These are phyloP conservation scores for Corythoichthys haematopterus DNA, from an alignment of 2,113 vertebrate genomes.

Conservation along the genomic window DNA sequence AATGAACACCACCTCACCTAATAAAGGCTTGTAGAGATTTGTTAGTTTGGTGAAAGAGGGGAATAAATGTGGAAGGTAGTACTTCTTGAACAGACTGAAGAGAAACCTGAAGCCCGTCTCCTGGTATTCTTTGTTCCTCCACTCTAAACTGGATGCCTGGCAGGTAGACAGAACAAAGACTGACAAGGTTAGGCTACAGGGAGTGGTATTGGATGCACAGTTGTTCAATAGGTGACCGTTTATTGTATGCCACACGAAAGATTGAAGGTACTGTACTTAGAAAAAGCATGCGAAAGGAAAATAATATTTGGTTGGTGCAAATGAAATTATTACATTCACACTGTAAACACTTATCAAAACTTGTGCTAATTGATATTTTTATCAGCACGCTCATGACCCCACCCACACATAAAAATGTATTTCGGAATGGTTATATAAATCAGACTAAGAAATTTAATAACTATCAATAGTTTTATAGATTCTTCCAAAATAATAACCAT, in stretches of 20 bases:
- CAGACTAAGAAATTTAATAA: not conserved
- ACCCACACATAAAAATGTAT: not conserved
- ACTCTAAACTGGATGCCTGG: slow-evolving; percentile 94
- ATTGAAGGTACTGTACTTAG: slow-evolving; percentile 19
- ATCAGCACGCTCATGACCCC: not conserved
- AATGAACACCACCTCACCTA: slow-evolving; percentile 76
- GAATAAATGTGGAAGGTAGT: slow-evolving; percentile 96
- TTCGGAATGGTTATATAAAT: not conserved
- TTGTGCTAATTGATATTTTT: not conserved
- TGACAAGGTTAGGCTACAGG: slow-evolving; percentile 41
- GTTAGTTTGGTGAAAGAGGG: slow-evolving; percentile 93
- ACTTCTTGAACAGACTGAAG: slow-evolving; percentile 94
- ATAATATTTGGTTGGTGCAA: not conserved
- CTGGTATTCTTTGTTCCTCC: slow-evolving; percentile 92
- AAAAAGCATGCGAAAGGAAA: slow-evolving; percentile 6
- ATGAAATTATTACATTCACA: not conserved
- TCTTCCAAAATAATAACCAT: not conserved
- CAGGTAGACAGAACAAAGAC: slow-evolving; percentile 37
- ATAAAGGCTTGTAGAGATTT: slow-evolving; percentile 94
- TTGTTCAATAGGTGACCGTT: slow-evolving; percentile 17
- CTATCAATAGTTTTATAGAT: not conserved
- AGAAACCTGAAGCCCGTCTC: slow-evolving; percentile 98
- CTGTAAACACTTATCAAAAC: slow-evolving; percentile 7
- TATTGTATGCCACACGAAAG: slow-evolving; percentile 39
- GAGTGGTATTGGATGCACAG: slow-evolving; percentile 25